A percentile compares a stretch with the other conserved stretches of the same genome.
These are phyloP conservation scores for Porites lutea DNA, from an alignment of 64 coral and sea anemone species.

Conservation along the genomic window DNA sequence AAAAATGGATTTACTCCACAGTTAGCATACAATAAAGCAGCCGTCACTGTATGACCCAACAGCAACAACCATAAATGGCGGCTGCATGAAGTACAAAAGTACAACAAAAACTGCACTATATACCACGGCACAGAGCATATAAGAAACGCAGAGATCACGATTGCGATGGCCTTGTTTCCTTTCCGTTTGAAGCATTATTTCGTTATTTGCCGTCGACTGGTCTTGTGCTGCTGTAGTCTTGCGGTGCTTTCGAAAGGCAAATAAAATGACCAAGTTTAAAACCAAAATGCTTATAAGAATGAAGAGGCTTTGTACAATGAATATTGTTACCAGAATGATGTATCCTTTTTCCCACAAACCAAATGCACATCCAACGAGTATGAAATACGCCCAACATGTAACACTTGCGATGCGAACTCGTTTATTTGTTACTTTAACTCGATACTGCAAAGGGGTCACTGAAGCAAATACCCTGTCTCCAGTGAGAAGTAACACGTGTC, in stretches of 20 bases:
- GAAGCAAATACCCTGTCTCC: constrained; percentile 40
- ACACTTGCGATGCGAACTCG: not conserved
- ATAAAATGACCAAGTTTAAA: not conserved
- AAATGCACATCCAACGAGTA: not conserved
- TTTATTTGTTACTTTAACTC: constrained; percentile 8
- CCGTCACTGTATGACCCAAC: not conserved
- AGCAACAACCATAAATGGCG: not conserved
- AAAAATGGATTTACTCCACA: constrained; percentile 37
- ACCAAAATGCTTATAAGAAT: not conserved
- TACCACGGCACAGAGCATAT: not conserved
- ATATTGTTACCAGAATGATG: not conserved
- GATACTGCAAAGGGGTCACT: constrained; percentile 19
- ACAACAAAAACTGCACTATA: not conserved
- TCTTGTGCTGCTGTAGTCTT: not conserved
- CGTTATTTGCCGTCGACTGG: not conserved
- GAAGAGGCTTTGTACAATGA: not conserved
- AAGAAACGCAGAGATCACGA: not conserved
- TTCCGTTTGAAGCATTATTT: not conserved
- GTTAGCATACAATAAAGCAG: not conserved
- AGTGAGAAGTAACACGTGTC: constrained; percentile 22
- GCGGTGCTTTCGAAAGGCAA: not conserved
- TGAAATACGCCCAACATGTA: constrained; percentile 8
- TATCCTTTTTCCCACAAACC: not conserved
- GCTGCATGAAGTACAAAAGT: not conserved
- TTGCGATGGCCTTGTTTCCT: not conserved